A percentile compares a stretch with the other conserved stretches of the same genome.
These are phyloP conservation scores for Caenorhabditis afra DNA, from an alignment of 2,888 invertebrate species.

Conservation along the genomic window DNA sequence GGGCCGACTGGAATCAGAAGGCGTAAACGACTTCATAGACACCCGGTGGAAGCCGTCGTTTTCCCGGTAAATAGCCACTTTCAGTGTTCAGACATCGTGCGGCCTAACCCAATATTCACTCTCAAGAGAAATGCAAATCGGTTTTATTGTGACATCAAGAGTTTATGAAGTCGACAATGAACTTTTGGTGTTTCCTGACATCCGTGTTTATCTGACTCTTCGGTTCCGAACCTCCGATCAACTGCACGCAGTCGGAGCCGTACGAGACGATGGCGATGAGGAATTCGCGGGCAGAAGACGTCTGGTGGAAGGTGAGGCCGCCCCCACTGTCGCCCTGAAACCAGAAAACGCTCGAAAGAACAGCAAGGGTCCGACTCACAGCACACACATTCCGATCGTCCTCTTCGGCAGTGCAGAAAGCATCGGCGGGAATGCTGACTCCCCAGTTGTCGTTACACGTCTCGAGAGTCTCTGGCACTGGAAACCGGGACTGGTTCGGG, in stretches of 20 bases:
- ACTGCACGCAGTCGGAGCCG: slow-evolving; percentile 47
- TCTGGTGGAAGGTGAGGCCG: slow-evolving; percentile 35
- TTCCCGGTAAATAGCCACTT: not conserved
- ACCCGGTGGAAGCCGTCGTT: too few species aligned
- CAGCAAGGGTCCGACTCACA: slow-evolving; percentile 1
- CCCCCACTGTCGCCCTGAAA: slow-evolving; percentile 60
- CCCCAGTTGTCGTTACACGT: slow-evolving; percentile 50
- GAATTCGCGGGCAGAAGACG: slow-evolving; percentile 17
- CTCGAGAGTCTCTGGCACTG: slow-evolving; percentile 14
- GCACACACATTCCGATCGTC: slow-evolving; percentile 54
- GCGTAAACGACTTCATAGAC: too few species aligned
- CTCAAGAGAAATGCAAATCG: not conserved
- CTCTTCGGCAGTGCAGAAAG: slow-evolving; percentile 54
- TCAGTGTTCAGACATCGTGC: too few species aligned
- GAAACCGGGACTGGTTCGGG: not conserved
- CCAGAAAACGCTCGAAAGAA: not conserved
- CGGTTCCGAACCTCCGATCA: slow-evolving; percentile 34
- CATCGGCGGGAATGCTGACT: slow-evolving; percentile 28
- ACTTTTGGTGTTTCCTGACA: slow-evolving; percentile 44
- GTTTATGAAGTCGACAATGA: slow-evolving; percentile 44
- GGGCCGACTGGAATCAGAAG: not conserved
- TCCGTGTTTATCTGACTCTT: slow-evolving; percentile 51
- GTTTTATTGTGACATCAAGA: not conserved
- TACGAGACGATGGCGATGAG: slow-evolving; percentile 47
- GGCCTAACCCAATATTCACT: too few species aligned